Percentiles rank a stretch among this genome's conserved stretches.
These are phyloP conservation scores for Hipposideros larvatus DNA, from an alignment of 2,797 vertebrate species.

Conservation along the genomic window DNA sequence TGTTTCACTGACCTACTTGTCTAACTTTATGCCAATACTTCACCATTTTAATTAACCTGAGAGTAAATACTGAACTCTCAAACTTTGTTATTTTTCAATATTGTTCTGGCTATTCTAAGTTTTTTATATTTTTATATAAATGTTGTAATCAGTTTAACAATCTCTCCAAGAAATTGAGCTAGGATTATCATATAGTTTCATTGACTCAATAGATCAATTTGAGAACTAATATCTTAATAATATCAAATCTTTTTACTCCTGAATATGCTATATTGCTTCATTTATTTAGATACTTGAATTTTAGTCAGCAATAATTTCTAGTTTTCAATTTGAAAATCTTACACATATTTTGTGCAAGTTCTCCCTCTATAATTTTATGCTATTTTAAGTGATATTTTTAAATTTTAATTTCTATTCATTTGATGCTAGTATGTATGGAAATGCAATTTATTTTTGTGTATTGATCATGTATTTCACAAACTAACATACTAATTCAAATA, in stretches of 20 bases:
- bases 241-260: background rate
- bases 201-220: background rate
- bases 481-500: background rate
- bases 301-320: background rate
- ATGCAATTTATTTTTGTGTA: background rate
- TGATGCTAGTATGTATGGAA: background rate
- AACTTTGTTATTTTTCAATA: background rate
- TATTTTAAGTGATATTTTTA: background rate
- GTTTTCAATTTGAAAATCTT: background rate
- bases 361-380: background rate
- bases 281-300: background rate
- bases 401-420: background rate
- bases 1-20: background rate
- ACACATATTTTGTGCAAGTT: background rate
- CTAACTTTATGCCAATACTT: background rate
- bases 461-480: background rate
- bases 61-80: background rate
- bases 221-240: background rate
- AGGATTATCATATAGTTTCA: background rate
- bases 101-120: background rate
- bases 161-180: background rate
- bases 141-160: background rate
- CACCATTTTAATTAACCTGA: background rate
- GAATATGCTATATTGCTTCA: background rate
- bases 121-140: background rate